phyloP scores from a whole-genome alignment of 1,140 invertebrate species.

The Ceratoteleas bidentatus region DNA sequence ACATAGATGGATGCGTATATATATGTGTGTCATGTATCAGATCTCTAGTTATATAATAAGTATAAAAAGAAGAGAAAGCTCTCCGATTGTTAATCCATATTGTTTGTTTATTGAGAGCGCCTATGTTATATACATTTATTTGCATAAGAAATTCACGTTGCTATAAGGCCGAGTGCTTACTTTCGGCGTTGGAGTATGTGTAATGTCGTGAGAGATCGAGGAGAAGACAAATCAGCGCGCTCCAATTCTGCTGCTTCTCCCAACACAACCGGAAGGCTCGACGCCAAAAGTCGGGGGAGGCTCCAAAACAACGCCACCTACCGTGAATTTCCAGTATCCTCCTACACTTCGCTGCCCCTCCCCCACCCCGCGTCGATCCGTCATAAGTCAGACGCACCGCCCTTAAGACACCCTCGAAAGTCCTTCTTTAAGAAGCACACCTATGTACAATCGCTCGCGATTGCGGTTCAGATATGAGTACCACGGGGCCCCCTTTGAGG shows the following conservation, averaged over 20 bases:
- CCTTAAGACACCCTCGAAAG: constrained; percentile 47
- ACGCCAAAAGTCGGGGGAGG: constrained; percentile 14
- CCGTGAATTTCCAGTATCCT: too few species aligned
- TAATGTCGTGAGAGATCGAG: constrained; percentile 65
- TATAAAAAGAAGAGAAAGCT: constrained; percentile 68
- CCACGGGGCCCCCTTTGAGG: constrained; percentile 44
- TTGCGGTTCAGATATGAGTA: constrained; percentile 56
- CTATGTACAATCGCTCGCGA: constrained; percentile 40
- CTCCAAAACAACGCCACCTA: neutral
- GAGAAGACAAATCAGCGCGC: constrained; percentile 64
- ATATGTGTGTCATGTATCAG: constrained; percentile 55
- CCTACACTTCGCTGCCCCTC: neutral
- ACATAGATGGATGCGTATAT: constrained; percentile 30
- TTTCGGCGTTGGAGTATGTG: constrained; percentile 65
- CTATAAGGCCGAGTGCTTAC: constrained; percentile 67
- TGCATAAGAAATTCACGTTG: constrained; percentile 67
- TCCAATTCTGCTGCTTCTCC: constrained; percentile 52
- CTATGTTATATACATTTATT: constrained; percentile 65
- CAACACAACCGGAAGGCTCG: constrained; percentile 48
- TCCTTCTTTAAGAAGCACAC: constrained; percentile 56
- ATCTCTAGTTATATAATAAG: constrained; percentile 69
- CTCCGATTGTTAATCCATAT: constrained; percentile 55
- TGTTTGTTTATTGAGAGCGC: constrained; percentile 49
- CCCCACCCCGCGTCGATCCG: constrained; percentile 9
- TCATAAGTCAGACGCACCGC: constrained; percentile 33